These are phyloP conservation scores for Psittacula derbiana DNA, from an alignment of 2,797 vertebrate genomes.

Conservation along the genomic window DNA sequence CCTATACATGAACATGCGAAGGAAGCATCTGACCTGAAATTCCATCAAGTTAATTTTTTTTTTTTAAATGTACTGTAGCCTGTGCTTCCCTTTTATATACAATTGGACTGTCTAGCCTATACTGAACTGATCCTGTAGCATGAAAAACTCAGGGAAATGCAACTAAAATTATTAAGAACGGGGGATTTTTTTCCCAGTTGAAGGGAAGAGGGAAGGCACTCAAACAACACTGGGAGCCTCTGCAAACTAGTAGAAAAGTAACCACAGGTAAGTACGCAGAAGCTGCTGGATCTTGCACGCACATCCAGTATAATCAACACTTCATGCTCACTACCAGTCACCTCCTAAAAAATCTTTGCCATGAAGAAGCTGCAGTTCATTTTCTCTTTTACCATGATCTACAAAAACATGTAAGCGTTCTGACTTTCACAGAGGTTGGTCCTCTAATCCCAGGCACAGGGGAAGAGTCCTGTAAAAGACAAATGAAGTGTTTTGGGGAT, in stretches of 20 bases:
- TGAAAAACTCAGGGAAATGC: background rate
- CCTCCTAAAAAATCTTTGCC: background rate
- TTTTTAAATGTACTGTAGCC: background rate
- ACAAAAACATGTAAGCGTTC: background rate
- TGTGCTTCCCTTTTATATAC: background rate
- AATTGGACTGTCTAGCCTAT: background rate
- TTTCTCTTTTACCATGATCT: background rate
- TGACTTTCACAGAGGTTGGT: background rate
- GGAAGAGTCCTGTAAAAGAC: background rate
- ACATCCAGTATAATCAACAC: background rate
- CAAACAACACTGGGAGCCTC: background rate
- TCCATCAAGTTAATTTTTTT: background rate
- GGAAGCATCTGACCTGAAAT: background rate
- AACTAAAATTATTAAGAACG: background rate
- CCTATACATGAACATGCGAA: rapidly evolving
- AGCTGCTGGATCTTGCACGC: background rate
- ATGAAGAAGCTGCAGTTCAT: background rate
- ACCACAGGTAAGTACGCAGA: background rate
- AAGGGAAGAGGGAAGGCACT: background rate
- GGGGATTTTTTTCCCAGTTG: background rate
- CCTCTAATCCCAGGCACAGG: background rate
- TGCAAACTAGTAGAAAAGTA: background rate
- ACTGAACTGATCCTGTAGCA: background rate
- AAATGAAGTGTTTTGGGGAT: background rate
- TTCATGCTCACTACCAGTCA: background rate